Evolutionary conservation across 1,140 invertebrate species (phyloP).

Genomic region (Calliopsis andreniformis): DNA sequence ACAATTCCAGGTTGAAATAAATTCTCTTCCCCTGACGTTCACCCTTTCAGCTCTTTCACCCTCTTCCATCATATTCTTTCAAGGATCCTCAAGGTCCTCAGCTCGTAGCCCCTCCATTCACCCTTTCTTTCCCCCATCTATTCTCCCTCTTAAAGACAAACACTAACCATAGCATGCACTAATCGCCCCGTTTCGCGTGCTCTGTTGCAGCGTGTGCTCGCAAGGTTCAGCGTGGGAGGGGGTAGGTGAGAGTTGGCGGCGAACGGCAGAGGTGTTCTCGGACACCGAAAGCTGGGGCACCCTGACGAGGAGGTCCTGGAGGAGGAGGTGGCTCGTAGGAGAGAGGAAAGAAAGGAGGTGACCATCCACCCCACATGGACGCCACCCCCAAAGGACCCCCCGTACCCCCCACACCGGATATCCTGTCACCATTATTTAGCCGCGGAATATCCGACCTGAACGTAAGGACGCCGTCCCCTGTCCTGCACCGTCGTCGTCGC

Average conservation of each 20-base stretch:
- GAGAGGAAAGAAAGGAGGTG: constrained; percentile 72
- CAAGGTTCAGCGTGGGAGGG: constrained; percentile 56
- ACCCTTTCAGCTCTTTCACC: too few relatives aligned
- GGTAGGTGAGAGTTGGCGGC: constrained; percentile 58
- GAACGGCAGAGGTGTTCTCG: constrained; percentile 59
- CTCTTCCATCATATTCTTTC: too few relatives aligned
- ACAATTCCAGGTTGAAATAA: too few relatives aligned
- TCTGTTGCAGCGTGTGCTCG: constrained; percentile 61
- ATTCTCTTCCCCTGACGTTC: too few relatives aligned
- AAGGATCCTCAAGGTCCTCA: too few relatives aligned
- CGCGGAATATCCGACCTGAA: constrained; percentile 74
- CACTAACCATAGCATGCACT: background rate
- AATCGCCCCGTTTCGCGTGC: background rate
- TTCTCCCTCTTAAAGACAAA: background rate
- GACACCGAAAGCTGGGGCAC: constrained; percentile 67
- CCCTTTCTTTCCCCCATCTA: too few relatives aligned
- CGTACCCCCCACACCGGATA: constrained; percentile 72
- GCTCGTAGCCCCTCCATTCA: too few relatives aligned
- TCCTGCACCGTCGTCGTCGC: constrained; percentile 27
- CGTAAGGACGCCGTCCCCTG: constrained; percentile 28
- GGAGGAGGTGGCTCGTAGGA: constrained; percentile 56
- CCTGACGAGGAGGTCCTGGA: constrained; percentile 69
- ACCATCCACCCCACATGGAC: constrained; percentile 77
- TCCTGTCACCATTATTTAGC: constrained; percentile 72
- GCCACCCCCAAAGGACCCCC: constrained; percentile 71